Evolutionary conservation across 2,797 vertebrate species (phyloP).

Genomic region (Hapalemur alaotrensis): DNA sequence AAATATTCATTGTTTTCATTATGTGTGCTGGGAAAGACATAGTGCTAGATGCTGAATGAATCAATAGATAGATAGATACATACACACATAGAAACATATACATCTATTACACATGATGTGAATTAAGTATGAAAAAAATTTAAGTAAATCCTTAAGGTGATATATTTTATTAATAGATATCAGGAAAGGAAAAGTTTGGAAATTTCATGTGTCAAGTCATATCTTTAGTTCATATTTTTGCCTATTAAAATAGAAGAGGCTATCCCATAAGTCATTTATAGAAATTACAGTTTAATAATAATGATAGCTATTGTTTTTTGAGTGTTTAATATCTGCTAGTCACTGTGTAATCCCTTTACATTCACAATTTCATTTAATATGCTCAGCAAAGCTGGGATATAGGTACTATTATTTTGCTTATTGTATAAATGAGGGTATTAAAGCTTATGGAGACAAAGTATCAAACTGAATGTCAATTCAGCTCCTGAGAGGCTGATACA

Average conservation of each 20-base stretch:
- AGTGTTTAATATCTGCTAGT: background rate
- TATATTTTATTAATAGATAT: background rate
- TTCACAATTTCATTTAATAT: background rate
- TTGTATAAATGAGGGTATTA: background rate
- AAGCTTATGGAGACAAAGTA: background rate
- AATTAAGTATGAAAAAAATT: constrained; percentile 22
- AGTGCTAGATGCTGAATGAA: background rate
- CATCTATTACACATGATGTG: background rate
- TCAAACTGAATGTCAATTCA: background rate
- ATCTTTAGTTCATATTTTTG: background rate
- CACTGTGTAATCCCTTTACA: background rate
- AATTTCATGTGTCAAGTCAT: background rate
- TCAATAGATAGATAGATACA: background rate
- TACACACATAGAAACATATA: background rate
- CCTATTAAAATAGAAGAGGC: background rate
- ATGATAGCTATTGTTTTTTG: background rate
- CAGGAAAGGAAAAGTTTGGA: background rate
- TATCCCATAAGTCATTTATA: background rate
- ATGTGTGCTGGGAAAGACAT: background rate
- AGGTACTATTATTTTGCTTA: background rate
- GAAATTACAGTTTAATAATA: background rate
- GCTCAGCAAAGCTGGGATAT: background rate
- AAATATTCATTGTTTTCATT: background rate
- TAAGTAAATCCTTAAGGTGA: background rate
- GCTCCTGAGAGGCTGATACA: background rate